Conservation (phyloP, 92 coral and sea anemone species). For the Ricordea florida region DNA sequence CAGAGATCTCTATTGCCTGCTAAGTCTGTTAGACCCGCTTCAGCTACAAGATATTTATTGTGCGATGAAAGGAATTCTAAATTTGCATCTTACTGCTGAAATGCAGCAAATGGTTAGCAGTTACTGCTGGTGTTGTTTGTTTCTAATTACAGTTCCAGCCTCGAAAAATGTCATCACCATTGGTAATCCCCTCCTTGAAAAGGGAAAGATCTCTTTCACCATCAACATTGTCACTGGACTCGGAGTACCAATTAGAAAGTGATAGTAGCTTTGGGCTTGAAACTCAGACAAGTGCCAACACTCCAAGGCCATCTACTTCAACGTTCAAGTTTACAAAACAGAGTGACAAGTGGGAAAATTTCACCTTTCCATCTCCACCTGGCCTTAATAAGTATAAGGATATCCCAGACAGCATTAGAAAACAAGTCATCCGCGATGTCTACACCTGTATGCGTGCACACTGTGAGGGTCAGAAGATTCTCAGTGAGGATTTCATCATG, state of each 20-base stretch:
- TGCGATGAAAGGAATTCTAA: no score
- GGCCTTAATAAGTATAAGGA: not conserved
- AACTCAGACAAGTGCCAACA: no score
- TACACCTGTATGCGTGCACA: constrained; percentile 24
- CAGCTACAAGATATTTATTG: no score
- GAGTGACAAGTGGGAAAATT: not conserved
- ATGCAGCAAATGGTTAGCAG: not conserved
- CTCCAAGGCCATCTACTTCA: not conserved
- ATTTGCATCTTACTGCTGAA: not conserved
- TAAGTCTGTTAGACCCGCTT: no score
- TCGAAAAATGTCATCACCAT: not conserved
- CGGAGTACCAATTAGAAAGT: not conserved
- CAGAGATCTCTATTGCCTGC: no score
- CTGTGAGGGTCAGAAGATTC: not conserved
- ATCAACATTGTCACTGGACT: not conserved
- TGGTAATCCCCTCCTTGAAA: not conserved
- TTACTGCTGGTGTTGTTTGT: not conserved
- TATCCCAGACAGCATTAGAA: constrained; percentile 1
- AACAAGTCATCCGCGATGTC: constrained; percentile 10
- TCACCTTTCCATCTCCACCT: constrained; percentile 6
- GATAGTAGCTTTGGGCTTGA: not conserved
- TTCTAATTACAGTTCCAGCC: not conserved
- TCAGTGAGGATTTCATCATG: not conserved
- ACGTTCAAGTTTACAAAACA: not conserved
- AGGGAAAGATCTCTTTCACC: not conserved